Conservation (phyloP, 1,140 invertebrate genomes). For the Trichonephila clavata region DNA sequence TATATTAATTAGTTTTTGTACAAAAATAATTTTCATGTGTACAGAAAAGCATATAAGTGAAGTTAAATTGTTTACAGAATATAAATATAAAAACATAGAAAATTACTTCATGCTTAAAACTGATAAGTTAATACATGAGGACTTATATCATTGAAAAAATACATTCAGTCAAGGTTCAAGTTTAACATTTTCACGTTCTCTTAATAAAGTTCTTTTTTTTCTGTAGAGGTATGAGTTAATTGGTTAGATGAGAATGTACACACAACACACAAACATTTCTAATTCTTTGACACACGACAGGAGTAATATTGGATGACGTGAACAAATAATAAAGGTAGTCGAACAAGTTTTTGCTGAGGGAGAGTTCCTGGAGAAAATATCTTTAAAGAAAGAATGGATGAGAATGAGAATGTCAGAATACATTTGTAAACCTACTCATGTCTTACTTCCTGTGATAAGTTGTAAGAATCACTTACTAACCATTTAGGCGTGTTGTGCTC, state of each 20-base stretch:
- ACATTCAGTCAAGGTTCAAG: slow-evolving; percentile 43
- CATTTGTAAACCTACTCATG: slow-evolving; percentile 33
- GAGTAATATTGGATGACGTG: slow-evolving; percentile 7
- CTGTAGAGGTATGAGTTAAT: slow-evolving; percentile 10
- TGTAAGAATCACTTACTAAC: slow-evolving; percentile 37
- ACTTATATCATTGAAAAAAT: slow-evolving; percentile 49
- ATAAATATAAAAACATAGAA: slow-evolving; percentile 50
- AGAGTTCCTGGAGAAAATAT: background rate
- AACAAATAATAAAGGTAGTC: background rate
- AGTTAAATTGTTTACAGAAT: slow-evolving; percentile 15
- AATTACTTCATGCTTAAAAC: slow-evolving; percentile 33
- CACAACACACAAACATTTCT: background rate
- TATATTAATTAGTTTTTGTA: background rate
- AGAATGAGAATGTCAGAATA: slow-evolving; percentile 30
- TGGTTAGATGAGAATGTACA: slow-evolving; percentile 5
- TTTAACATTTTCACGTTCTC: slow-evolving; percentile 27
- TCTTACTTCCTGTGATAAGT: background rate
- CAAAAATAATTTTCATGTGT: slow-evolving; percentile 55
- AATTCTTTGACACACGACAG: slow-evolving; percentile 17
- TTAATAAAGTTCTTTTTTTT: background rate
- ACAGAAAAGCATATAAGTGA: slow-evolving; percentile 35
- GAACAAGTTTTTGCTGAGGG: background rate
- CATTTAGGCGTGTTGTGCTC: slow-evolving; percentile 42
- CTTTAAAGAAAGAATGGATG: slow-evolving; percentile 15
- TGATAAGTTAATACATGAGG: slow-evolving; percentile 39